phyloP scores from a whole-genome alignment of 2,113 vertebrate genomes.

The Pollimyrus isidori region DNA sequence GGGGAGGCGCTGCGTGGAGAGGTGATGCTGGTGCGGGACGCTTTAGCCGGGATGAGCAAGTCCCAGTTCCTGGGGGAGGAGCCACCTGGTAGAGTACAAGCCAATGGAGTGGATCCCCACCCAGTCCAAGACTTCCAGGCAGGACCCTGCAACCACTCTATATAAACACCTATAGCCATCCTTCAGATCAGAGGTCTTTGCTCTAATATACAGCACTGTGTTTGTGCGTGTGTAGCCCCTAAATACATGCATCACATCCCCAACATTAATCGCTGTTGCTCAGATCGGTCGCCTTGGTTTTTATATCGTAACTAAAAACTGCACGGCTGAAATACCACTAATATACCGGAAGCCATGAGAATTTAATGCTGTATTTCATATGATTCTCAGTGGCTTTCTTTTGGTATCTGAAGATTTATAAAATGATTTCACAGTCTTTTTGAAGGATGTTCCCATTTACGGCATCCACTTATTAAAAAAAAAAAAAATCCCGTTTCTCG shows the following conservation, averaged over 20 bases:
- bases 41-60: constrained; percentile 54
- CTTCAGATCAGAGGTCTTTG: constrained; percentile 9
- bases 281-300: background rate
- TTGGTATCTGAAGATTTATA: background rate
- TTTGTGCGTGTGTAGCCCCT: too few relatives aligned
- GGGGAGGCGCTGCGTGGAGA: constrained; percentile 37
- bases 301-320: background rate
- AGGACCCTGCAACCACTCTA: background rate
- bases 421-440: background rate
- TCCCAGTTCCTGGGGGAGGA: constrained; percentile 56
- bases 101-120: constrained; percentile 60
- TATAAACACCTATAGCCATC: background rate
- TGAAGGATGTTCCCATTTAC: background rate
- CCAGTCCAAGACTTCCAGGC: constrained; percentile 65
- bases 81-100: constrained; percentile 51
- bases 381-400: background rate
- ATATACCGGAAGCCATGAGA: background rate
- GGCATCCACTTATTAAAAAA: background rate
- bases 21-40: constrained; percentile 66
- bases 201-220: background rate
- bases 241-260: background rate
- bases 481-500: constrained; percentile 34
- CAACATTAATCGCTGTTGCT: background rate
- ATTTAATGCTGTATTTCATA: background rate
- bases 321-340: background rate